A percentile compares a stretch with the other conserved stretches of the same genome.
phyloP scores from a whole-genome alignment of 2,113 vertebrate genomes.

The Psilopsiagon aurifrons region DNA sequence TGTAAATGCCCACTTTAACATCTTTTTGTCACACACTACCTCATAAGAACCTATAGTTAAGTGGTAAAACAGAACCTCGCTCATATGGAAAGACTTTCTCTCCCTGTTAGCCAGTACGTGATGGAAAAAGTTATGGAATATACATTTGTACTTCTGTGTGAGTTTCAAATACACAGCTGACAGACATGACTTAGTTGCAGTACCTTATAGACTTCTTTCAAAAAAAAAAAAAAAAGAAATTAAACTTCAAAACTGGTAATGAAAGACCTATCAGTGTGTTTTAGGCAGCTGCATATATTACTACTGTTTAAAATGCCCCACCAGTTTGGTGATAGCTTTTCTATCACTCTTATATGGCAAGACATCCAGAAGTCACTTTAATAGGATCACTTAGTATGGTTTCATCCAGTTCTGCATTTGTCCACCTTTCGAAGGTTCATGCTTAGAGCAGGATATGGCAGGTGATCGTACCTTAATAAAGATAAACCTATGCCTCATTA shows the following conservation, averaged over 20 bases:
- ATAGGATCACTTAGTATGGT: not conserved
- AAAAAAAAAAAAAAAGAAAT: not conserved
- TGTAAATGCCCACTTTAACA: accelerated
- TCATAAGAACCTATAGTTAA: not conserved
- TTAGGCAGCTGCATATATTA: not conserved
- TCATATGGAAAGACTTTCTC: not conserved
- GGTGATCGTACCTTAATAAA: not conserved
- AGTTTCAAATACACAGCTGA: not conserved
- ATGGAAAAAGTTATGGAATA: not conserved
- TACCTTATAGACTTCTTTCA: not conserved
- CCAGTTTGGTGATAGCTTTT: not conserved
- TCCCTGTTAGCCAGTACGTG: not conserved
- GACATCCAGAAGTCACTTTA: not conserved
- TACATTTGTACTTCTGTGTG: not conserved
- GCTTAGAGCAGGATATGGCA: not conserved
- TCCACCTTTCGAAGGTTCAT: not conserved
- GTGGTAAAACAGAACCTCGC: not conserved
- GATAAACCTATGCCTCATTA: not conserved
- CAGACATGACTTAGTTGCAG: not conserved
- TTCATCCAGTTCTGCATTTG: not conserved
- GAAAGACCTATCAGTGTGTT: not conserved
- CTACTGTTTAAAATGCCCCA: not conserved
- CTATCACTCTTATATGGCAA: not conserved
- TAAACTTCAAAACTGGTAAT: not conserved
- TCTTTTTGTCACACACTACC: not conserved